A percentile compares a stretch with the other conserved stretches of the same genome.
phyloP scores from a whole-genome alignment of 2,797 vertebrate species.

The Sebastes ruberrimus region DNA sequence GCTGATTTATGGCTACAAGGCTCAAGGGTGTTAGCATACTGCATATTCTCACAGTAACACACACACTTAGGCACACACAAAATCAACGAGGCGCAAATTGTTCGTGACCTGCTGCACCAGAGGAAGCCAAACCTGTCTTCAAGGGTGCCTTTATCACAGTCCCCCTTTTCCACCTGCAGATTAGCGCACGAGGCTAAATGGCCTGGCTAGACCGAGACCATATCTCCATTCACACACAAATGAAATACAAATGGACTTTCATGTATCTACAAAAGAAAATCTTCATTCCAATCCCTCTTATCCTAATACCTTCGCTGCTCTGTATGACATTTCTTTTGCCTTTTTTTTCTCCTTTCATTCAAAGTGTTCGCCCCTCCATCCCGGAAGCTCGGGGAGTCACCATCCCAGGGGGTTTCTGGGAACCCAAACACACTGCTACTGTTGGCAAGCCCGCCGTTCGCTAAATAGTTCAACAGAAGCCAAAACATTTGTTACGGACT shows the following conservation, averaged over 20 bases:
- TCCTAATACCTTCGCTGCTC: conserved; percentile 71
- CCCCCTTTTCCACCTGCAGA: conserved; percentile 74
- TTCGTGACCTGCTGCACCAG: conserved; percentile 60
- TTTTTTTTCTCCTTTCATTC: conserved; percentile 38
- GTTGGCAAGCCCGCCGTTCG: conserved; percentile 64
- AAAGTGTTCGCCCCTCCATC: conserved; percentile 46
- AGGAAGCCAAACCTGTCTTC: conserved; percentile 70
- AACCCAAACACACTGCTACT: conserved; percentile 75
- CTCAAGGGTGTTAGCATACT: conserved; percentile 61
- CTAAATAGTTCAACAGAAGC: conserved; percentile 79
- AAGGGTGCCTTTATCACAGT: conserved; percentile 73
- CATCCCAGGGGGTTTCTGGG: conserved; percentile 72
- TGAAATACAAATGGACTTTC: conserved; percentile 76
- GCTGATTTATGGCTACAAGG: conserved; percentile 80
- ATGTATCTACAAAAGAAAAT: conserved; percentile 72
- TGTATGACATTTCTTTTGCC: conserved; percentile 56
- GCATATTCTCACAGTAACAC: conserved; percentile 51
- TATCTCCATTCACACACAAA: conserved; percentile 74
- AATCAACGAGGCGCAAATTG: conserved; percentile 69
- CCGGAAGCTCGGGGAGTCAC: conserved; percentile 63
- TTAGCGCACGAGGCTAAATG: conserved; percentile 70
- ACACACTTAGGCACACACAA: conserved; percentile 33
- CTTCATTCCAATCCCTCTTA: conserved; percentile 70
- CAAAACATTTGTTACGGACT: conserved; percentile 81
- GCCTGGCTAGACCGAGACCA: conserved; percentile 59